Evolutionary conservation across 2,888 invertebrate species (phyloP).

Genomic region (Sipunculus nudus): DNA sequence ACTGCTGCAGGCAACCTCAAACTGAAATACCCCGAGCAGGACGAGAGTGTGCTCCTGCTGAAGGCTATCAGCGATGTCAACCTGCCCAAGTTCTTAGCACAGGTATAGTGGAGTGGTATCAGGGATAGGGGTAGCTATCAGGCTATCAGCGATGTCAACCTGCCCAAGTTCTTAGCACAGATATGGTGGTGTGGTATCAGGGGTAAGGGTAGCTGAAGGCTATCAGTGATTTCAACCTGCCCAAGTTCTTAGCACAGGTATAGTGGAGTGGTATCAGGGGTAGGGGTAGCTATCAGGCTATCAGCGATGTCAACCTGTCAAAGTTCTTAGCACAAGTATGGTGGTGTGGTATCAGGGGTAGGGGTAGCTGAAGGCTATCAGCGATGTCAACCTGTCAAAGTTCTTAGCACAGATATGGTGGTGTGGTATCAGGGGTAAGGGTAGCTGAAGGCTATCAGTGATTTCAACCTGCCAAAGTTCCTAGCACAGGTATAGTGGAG

Average conservation of each 20-base stretch:
- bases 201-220: too few species aligned
- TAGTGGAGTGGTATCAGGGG: too few species aligned
- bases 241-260: conserved; percentile 65
- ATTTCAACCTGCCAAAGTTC: too few species aligned
- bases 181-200: too few species aligned
- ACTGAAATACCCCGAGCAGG: conserved; percentile 62
- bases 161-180: conserved; percentile 67
- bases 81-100: conserved; percentile 66
- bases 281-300: too few species aligned
- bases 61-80: conserved; percentile 68
- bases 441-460: too few species aligned
- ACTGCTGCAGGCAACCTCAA: conserved; percentile 67
- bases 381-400: conserved; percentile 67
- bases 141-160: conserved; percentile 67
- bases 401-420: conserved; percentile 64
- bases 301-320: too few species aligned
- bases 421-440: too few species aligned
- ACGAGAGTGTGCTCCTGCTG: conserved; percentile 64
- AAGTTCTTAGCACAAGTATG: too few species aligned
- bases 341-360: too few species aligned
- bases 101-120: conserved; percentile 58
- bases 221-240: conserved; percentile 65
- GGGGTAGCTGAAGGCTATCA: conserved; percentile 67
- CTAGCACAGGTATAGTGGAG: too few species aligned
- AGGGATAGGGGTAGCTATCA: too few species aligned